Conservation (phyloP, 2,797 vertebrate genomes). For the Thamnophis elegans region DNA sequence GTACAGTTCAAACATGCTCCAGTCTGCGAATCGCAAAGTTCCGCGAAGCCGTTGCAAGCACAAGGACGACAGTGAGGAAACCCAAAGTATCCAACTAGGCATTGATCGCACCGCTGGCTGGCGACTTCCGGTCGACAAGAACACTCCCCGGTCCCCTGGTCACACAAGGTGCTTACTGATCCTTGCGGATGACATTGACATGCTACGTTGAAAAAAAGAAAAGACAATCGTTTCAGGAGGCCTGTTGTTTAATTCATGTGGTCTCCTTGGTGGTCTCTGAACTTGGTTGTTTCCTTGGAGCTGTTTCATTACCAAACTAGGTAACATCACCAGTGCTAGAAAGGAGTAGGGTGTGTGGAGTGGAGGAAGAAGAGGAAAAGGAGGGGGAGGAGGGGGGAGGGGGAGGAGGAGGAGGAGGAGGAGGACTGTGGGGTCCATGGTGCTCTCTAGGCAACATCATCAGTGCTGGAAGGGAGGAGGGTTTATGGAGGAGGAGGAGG, state of each 20-base stretch:
- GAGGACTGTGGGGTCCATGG: too few species aligned
- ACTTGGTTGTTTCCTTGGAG: too few species aligned
- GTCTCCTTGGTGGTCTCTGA: neutral
- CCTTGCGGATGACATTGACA: constrained; percentile 81
- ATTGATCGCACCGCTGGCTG: constrained; percentile 76
- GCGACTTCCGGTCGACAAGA: constrained; percentile 70
- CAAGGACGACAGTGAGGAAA: constrained; percentile 83
- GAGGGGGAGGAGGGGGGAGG: too few species aligned
- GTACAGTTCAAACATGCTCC: constrained; percentile 77
- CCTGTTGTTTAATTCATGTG: neutral
- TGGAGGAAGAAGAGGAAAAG: too few species aligned
- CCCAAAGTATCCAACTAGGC: constrained; percentile 76
- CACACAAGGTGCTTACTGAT: constrained; percentile 74
- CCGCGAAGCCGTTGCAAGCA: constrained; percentile 73
- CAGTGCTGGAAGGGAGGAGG: too few species aligned
- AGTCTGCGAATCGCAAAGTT: constrained; percentile 74
- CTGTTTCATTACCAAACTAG: too few species aligned
- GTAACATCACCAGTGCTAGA: too few species aligned
- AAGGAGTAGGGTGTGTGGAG: too few species aligned
- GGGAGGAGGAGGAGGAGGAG: too few species aligned
- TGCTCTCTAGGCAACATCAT: too few species aligned
- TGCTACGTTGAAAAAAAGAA: constrained; percentile 63
- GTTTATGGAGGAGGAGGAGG: too few species aligned
- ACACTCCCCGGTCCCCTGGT: constrained; percentile 83
- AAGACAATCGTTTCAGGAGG: neutral